Base-by-base conservation (phyloP, 2,888 invertebrate genomes). In the Tetragonula carbonaria region DNA sequence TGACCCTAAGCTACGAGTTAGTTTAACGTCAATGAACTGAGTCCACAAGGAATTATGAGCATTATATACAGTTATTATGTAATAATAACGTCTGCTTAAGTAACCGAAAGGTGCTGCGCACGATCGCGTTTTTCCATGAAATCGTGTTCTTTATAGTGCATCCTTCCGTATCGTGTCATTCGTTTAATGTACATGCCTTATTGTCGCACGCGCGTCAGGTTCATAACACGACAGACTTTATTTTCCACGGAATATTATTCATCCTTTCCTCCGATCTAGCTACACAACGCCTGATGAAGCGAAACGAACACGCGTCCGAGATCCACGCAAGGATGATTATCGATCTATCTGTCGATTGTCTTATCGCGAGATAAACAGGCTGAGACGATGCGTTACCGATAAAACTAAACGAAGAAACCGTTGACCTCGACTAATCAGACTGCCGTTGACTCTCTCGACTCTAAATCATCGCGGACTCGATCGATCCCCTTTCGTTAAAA, bases 381-480 rank as follows among this genome's bases (percentile, higher is more conserved):
- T 62, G 80, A 33, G 33, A 80, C 81, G 72, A 59, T n/a, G 77
- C 74, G 74, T 66, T 67, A 74, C 68, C 75, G 87, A 86, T 85
- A 88, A 88, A 84, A 50, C 78, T 38, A 4, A 51, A 59, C 59
- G 28, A 77, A 45, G 67, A 88, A 85, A 45, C 45, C 88, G 87
- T 87, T 81, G 85, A 87, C 83, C 81, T 78, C 78, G 83, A 88
- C 16, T 23, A 23, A 62, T 89, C 87, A 70, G 80, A 84, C 87
- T 87, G 91, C 87, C 88, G 86, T 38, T 8, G 0, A 87, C 88
- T 88, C 87, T 87, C 87, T 87, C 70, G 84, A 83, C 86, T 72
- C 78, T 84, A 80, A 90, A 88, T 91, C 88, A 83, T 77, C 73
- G 67, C 66, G 21, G 4, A 14, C 23, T 53, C 75, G 72, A 71